Evolutionary conservation across 1,140 invertebrate species (phyloP), one percentile per base, ranked within the genome.

Genomic region (Lutraria rhynchaena): DNA sequence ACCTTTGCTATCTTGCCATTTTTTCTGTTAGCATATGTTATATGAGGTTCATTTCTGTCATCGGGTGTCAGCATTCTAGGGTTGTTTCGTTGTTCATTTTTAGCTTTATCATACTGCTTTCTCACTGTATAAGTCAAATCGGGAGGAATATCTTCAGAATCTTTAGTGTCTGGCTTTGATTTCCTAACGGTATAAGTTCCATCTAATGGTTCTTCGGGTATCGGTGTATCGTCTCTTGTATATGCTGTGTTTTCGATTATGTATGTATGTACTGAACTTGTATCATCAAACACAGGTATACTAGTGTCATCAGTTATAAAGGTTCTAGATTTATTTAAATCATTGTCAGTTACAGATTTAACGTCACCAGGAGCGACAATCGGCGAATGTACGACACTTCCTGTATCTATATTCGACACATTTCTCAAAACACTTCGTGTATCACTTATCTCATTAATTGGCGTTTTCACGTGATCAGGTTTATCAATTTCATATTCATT

Each of bases 401-500:
- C 24, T 15, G 24, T 41, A 35, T 0, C 49, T 33, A 37, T 53
- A 27, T 55, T 33, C 17, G 31, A 55, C 29, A 71, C n/a, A 57
- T 55, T 44, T 17, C n/a, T 57, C 22, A 57, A 29, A 27, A 49
- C 41, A 33, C 58, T 37, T n/a, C 60, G 27, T 13, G 31, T 35
- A 11, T 65, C 3, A 58, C 44, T 33, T 7, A 57, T 1, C 37
- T 33, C 31, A 11, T 35, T 35, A 17, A 41, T 24, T 15, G 51
- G 37, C 2, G 13, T 57, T 57, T 49, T n/a, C 11, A 9, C 22
- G 15, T 3, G 37, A 70, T 22, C 67, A 1, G 29, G 37, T 35
- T 58, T 70, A 49, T 80, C 63, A 46, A 80, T 58, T 46, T 29
- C 24, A 46, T 80, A 80, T 55, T 80, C 76, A 70, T 70, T 55